Percentiles rank a stretch among this genome's conserved stretches.
Evolutionary conservation across 2,888 invertebrate genomes (phyloP).

Genomic region (Marronus borbonicus): DNA sequence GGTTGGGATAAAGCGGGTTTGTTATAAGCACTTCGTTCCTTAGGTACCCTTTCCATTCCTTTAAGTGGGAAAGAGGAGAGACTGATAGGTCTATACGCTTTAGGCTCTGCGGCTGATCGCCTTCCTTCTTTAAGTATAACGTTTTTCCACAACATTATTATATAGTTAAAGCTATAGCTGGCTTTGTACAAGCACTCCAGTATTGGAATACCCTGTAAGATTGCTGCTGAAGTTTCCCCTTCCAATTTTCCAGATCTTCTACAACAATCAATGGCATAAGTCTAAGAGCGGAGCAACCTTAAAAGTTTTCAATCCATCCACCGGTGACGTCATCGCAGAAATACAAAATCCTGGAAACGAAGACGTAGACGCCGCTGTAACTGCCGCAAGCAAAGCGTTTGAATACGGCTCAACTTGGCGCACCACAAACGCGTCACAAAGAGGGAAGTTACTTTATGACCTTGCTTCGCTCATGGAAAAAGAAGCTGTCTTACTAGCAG

Average conservation of each 20-base stretch:
- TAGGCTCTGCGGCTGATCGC: too few species aligned
- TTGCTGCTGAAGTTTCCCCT: not conserved
- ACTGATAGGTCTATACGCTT: too few species aligned
- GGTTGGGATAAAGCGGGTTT: too few species aligned
- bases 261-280: conserved; percentile 97
- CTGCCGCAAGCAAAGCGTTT: conserved; percentile 86
- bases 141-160: too few species aligned
- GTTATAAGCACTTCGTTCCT: too few species aligned
- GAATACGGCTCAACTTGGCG: conserved; percentile 85
- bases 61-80: too few species aligned
- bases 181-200: too few species aligned
- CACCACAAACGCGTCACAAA: conserved; percentile 87
- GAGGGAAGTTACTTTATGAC: conserved; percentile 83
- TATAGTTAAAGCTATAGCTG: too few species aligned
- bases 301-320: conserved; percentile 87
- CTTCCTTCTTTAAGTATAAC: too few species aligned
- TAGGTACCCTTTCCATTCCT: too few species aligned
- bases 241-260: conserved; percentile 81
- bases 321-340: conserved; percentile 83
- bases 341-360: conserved; percentile 84
- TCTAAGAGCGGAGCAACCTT: conserved; percentile 91
- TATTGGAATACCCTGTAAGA: too few species aligned
- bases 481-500: conserved; percentile 85
- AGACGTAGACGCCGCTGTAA: conserved; percentile 86
- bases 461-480: conserved; percentile 89